Evolutionary conservation across 2,113 vertebrate genomes (phyloP), one percentile per base, ranked within the genome.

Genomic region (Hippocampus guttulatus): DNA sequence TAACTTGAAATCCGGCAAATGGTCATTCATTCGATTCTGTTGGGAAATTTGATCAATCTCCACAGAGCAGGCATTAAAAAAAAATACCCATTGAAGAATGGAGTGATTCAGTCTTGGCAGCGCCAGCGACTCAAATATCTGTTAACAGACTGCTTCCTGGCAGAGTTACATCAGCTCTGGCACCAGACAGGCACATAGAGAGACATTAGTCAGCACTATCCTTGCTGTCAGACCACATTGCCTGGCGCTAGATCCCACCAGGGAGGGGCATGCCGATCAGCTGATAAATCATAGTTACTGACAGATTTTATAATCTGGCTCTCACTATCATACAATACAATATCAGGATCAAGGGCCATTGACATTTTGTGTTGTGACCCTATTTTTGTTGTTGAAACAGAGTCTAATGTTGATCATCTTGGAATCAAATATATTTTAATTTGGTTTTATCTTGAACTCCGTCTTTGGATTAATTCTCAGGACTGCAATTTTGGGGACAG

Each of bases 121-220:
- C 60, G 11, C 64, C 87, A 70, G 74, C 55, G 78, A 89, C 86
- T 89, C 79, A 84, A 86, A 89, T 88, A 89, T 84, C 82, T 84
- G 89, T 90, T 87, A 88, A 87, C 88, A 90, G 85, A 88, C 87
- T 85, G 75, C 85, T 88, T 90, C 87, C 90, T 91, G 89, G 90
- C 90, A 91, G 80, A 77, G 87, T 89, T 90, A 87, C 89, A 90
- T 91, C 85, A 91, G 87, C 79, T 81, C 85, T 92, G 90, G 91
- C 90, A 92, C 85, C 80, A 82, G 52, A 21, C 75, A 85, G 76
- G 75, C 80, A 85, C 84, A 84, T 71, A 78, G 79, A 84, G 83
- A 92, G 85, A 90, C 85, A 84, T 90, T 89, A 89, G 84, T 89
- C 88, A 89, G 85, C 86, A 88, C 72, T 75, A 74, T 84, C 75